phyloP scores from a whole-genome alignment of 2,888 invertebrate genomes.

The Drosophila parthenogenetica region DNA sequence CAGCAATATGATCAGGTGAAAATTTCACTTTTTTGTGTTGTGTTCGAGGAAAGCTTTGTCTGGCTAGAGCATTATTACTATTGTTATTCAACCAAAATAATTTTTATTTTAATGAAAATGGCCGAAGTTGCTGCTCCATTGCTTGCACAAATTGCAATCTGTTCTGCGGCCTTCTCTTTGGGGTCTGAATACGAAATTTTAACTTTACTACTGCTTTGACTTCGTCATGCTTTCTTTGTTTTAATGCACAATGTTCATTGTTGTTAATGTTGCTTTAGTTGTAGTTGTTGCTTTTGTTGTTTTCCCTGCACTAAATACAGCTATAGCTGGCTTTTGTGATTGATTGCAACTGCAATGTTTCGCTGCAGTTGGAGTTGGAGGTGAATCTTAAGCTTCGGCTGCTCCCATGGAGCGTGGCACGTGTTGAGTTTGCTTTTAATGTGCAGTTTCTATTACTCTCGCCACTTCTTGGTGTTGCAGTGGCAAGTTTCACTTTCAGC shows the following conservation, averaged over 20 bases:
- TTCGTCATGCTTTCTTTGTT: conserved; percentile 78
- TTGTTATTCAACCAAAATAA: conserved; percentile 78
- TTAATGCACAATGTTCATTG: conserved; percentile 69
- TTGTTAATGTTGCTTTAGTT: conserved; percentile 40
- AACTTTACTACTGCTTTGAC: conserved; percentile 50
- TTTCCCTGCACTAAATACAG: conserved; percentile 81
- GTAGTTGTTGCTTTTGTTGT: conserved; percentile 47
- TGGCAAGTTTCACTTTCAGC: conserved; percentile 74
- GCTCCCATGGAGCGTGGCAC: conserved; percentile 79
- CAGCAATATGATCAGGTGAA: conserved; percentile 50
- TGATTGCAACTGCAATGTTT: conserved; percentile 75
- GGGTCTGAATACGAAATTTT: conserved; percentile 36
- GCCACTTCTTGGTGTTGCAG: conserved; percentile 48
- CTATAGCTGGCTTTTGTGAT: conserved; percentile 70
- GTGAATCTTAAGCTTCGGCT: conserved; percentile 36
- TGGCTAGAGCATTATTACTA: conserved; percentile 65
- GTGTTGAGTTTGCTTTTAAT: conserved; percentile 75
- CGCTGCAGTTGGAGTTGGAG: conserved; percentile 40
- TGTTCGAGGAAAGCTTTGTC: conserved; percentile 12
- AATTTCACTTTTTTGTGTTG: conserved; percentile 70
- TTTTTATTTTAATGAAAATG: conserved; percentile 72
- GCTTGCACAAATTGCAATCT: conserved; percentile 80
- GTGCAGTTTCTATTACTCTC: conserved; percentile 82
- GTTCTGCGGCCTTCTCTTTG: conserved; percentile 71
- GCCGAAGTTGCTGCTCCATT: conserved; percentile 81